A percentile compares a stretch with the other conserved stretches of the same genome.
Conservation (phyloP, 2,797 vertebrate genomes). For the Muscicapa striata region DNA sequence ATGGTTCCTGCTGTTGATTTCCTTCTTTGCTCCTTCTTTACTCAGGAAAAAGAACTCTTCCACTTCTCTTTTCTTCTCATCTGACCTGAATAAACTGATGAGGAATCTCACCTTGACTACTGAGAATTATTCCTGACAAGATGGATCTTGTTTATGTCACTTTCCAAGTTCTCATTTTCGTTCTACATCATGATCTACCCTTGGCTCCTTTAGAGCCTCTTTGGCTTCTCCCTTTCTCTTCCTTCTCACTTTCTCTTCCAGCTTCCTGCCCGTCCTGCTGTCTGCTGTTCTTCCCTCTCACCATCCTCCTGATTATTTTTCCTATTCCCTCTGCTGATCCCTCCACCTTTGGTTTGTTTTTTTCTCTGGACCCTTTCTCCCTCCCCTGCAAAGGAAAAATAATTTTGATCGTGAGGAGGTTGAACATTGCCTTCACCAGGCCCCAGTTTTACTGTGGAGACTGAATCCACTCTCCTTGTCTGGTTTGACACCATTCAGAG, state of each 20-base stretch:
- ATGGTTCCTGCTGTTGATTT: neutral
- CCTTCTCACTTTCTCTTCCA: neutral
- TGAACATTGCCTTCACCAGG: neutral
- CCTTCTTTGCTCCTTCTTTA: neutral
- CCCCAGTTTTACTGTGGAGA: neutral
- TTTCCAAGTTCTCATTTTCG: neutral
- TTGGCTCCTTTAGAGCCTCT: neutral
- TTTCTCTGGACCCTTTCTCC: neutral
- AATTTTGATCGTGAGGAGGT: fast-evolving
- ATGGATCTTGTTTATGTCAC: neutral
- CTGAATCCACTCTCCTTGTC: neutral
- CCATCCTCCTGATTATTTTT: neutral
- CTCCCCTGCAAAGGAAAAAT: neutral
- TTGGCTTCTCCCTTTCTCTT: neutral
- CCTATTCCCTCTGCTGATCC: neutral
- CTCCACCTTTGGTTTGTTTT: neutral
- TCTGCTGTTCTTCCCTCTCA: neutral
- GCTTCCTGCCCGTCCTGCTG: neutral
- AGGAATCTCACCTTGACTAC: neutral
- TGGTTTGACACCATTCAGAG: neutral
- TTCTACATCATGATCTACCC: neutral
- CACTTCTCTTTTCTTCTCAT: neutral
- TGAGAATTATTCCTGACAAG: neutral
- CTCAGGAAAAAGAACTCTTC: neutral
- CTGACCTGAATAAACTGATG: neutral